Evolutionary conservation across 2,113 vertebrate genomes (phyloP), one percentile per base, ranked within the genome.

Genomic region (Engraulis encrasicolus): DNA sequence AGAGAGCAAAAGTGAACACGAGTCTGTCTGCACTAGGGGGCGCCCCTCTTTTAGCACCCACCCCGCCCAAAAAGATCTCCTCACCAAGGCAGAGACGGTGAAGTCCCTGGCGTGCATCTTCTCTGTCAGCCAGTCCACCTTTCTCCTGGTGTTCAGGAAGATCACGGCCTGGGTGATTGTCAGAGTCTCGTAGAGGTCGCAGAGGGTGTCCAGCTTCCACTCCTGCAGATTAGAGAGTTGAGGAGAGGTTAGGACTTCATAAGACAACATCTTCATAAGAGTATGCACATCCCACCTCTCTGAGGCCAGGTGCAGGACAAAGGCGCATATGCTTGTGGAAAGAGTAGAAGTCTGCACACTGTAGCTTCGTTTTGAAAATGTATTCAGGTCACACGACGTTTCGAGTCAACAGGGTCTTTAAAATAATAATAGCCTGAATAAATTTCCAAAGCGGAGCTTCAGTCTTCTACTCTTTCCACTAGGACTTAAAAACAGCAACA

Each of bases 91-190:
- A 82, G 96, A 97, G 85, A 97, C 96, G 0, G 96, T 97, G 88
- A 97, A 97, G 91, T 97, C 96, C 79, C 96, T 95, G 81, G 96
- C 95, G 54, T 97, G 96, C 96, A 97, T 97, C 86, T 97, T 97
- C 90, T 97, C 96, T 0, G 96, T 97, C 19, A 97, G 94, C 96
- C 96, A 97, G 88, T 97, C 96, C 79, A 97, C 96, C 93, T 97
- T 97, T 92, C 96, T 96, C 88, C 96, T 95, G 71, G 96, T 97
- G 85, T 97, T 97, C 80, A 97, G 94, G 87, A 97, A 97, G 88
- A 97, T 97, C 84, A 97, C 96, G 80, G 96, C 96, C 91, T 97
- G 96, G 1, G 96, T 97, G 93, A 97, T 97, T 4, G 96, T 97
- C 91, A 97, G 89, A 0, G 96, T 97, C 93, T 97, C 96, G 49